A percentile compares a stretch with the other conserved stretches of the same genome.
phyloP scores from a whole-genome alignment of 2,113 vertebrate species.

The Equus przewalskii region DNA sequence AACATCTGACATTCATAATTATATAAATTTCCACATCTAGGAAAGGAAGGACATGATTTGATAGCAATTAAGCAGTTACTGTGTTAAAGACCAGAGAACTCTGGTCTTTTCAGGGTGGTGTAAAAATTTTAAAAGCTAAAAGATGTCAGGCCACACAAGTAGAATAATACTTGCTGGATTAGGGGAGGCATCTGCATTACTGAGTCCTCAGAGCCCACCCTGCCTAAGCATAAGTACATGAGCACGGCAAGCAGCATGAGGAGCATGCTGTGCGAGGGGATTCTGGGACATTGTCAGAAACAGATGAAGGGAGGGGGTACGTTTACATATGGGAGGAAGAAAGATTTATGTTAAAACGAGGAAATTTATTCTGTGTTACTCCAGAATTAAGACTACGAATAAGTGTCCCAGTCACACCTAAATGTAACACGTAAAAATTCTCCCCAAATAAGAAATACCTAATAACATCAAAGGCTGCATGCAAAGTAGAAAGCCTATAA shows the following conservation, averaged over 20 bases:
- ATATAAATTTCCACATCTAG: background rate
- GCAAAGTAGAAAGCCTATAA: background rate
- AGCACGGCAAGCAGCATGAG: background rate
- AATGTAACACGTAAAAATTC: constrained; percentile 22
- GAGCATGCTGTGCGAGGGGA: too few species aligned
- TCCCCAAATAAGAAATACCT: background rate
- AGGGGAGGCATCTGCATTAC: background rate
- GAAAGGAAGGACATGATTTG: background rate
- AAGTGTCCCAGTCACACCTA: background rate
- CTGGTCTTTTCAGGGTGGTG: background rate
- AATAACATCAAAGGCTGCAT: background rate
- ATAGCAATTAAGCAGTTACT: background rate
- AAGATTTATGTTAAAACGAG: background rate
- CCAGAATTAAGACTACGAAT: background rate
- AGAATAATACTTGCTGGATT: background rate
- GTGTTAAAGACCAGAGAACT: background rate
- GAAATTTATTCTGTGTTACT: background rate
- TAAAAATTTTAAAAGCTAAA: background rate
- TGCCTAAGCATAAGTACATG: background rate
- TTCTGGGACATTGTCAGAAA: background rate
- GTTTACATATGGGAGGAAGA: background rate
- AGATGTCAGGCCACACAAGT: background rate
- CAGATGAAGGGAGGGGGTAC: background rate
- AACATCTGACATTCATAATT: background rate
- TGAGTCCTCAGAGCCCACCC: background rate